These are phyloP conservation scores for Potorous gilbertii DNA, from an alignment of 2,797 vertebrate genomes.

Conservation along the genomic window DNA sequence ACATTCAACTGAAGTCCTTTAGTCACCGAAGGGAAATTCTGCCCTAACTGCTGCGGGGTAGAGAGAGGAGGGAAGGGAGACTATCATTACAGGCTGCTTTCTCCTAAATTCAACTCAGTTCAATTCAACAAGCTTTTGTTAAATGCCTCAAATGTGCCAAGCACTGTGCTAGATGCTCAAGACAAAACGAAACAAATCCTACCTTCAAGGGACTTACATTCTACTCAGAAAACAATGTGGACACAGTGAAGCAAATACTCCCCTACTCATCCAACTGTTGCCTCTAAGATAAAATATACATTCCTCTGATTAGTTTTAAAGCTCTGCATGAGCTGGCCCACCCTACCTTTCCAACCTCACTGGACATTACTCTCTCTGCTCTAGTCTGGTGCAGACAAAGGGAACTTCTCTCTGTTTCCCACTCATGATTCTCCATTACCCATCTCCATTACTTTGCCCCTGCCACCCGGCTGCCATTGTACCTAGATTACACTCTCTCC, in stretches of 20 bases:
- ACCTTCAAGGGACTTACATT: not conserved
- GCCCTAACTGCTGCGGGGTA: not conserved
- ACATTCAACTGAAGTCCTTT: not conserved
- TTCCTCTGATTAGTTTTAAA: not conserved
- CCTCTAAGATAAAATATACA: not conserved
- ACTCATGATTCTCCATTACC: not conserved
- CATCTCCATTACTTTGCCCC: not conserved
- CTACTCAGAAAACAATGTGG: not conserved
- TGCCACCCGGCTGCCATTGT: not conserved
- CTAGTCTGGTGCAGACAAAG: not conserved
- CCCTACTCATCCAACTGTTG: not conserved
- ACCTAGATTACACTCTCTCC: not conserved
- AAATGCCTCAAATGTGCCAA: not conserved
- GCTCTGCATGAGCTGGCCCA: not conserved
- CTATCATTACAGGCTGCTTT: not conserved
- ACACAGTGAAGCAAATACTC: not conserved
- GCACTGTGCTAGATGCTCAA: not conserved
- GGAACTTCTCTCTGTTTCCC: not conserved
- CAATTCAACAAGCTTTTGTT: not conserved
- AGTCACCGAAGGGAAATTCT: not conserved
- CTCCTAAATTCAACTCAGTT: not conserved
- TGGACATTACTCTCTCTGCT: not conserved
- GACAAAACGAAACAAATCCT: not conserved
- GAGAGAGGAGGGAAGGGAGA: not conserved
- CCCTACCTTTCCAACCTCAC: not conserved